A percentile compares a stretch with the other conserved stretches of the same genome.
Evolutionary conservation across 1,140 invertebrate species (phyloP).

Genomic region (Chrysopa pallens): DNA sequence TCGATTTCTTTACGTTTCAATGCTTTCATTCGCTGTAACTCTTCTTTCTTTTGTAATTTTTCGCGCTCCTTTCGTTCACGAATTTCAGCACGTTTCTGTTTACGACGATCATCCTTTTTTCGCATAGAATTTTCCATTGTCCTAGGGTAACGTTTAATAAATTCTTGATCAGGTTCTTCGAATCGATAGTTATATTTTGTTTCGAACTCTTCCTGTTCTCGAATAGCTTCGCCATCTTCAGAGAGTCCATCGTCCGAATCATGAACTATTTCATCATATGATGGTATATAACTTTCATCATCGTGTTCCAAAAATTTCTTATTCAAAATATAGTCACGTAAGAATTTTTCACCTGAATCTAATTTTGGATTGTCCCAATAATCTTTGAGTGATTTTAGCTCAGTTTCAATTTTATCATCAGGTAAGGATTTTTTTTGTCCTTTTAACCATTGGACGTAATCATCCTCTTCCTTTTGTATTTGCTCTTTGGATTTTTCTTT

Average conservation of each 20-base stretch:
- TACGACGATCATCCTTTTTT: constrained; percentile 56
- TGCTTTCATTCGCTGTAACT: constrained; percentile 71
- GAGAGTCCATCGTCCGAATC: constrained; percentile 50
- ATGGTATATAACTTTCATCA: constrained; percentile 35
- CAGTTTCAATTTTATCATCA: constrained; percentile 36
- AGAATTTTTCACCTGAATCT: constrained; percentile 68
- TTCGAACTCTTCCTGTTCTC: constrained; percentile 80
- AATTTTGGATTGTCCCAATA: constrained; percentile 73
- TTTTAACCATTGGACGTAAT: constrained; percentile 66
- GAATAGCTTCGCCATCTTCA: constrained; percentile 63
- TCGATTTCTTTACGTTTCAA: constrained; percentile 81
- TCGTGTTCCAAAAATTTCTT: constrained; percentile 51
- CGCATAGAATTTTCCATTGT: constrained; percentile 71
- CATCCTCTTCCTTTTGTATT: constrained; percentile 43
- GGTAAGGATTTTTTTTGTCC: constrained; percentile 50
- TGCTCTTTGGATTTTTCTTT: constrained; percentile 38
- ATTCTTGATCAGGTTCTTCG: constrained; percentile 90
- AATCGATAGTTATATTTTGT: constrained; percentile 92
- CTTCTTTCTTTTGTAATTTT: constrained; percentile 65
- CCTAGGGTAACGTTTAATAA: constrained; percentile 81
- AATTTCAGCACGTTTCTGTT: constrained; percentile 54
- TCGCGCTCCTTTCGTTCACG: constrained; percentile 67
- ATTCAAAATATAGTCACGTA: constrained; percentile 84
- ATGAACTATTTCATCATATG: constrained; percentile 50
- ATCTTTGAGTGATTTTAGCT: constrained; percentile 57